These are phyloP conservation scores for Muraenolepis orangiensis DNA, from an alignment of 2,797 vertebrate genomes.

Conservation along the genomic window DNA sequence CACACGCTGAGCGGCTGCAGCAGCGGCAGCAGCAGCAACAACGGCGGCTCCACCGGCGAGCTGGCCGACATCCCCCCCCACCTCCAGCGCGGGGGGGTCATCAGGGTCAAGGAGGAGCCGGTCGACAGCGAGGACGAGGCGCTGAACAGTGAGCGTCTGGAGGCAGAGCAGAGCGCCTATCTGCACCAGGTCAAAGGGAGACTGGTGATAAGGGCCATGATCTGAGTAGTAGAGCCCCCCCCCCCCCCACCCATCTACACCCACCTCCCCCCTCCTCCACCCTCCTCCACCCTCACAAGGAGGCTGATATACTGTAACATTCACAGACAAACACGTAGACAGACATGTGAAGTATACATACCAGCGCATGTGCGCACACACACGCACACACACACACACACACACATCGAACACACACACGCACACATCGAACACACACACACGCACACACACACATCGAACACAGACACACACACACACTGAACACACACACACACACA, in stretches of 20 bases:
- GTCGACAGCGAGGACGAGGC: constrained; percentile 89
- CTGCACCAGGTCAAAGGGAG: constrained; percentile 97
- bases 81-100: constrained; percentile 68
- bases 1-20: constrained; percentile 79
- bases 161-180: constrained; percentile 86
- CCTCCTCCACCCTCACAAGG: neutral
- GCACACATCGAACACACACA: neutral
- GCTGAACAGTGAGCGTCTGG: constrained; percentile 82
- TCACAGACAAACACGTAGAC: constrained; percentile 55
- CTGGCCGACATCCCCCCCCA: constrained; percentile 70
- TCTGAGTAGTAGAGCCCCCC: constrained; percentile 71
- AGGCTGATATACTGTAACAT: constrained; percentile 59
- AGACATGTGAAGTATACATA: constrained; percentile 24
- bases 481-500: constrained; percentile 12
- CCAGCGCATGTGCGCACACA: constrained; percentile 15
- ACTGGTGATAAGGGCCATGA: constrained; percentile 95
- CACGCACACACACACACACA: constrained; percentile 16
- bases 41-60: constrained; percentile 69
- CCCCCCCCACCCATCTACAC: neutral
- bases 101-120: constrained; percentile 96
- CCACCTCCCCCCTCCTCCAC: neutral
- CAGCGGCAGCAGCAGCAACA: constrained; percentile 55
- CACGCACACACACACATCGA: constrained; percentile 10
- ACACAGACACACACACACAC: constrained; percentile 5
- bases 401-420: constrained; percentile 6